Conservation (phyloP, 2,113 vertebrate genomes). For the Grallaria varia region DNA sequence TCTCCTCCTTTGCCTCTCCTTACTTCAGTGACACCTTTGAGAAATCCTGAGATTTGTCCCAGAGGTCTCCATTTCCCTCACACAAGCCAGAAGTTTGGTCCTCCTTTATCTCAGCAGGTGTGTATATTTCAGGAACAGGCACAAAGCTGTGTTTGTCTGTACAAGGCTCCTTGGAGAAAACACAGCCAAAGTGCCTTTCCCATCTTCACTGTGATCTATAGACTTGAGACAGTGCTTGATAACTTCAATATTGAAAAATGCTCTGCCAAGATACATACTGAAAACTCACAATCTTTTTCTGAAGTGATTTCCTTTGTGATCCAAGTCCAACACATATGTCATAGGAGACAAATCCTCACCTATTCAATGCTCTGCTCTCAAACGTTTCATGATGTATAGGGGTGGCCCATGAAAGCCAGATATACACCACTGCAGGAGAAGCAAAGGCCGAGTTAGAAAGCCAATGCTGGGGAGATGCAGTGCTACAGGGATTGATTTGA, state of each 20-base stretch:
- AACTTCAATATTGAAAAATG: background rate
- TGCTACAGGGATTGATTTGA: background rate
- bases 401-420: background rate
- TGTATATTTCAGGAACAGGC: background rate
- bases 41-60: background rate
- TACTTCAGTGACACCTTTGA: background rate
- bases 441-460: background rate
- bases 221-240: background rate
- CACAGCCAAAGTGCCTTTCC: background rate
- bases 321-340: background rate
- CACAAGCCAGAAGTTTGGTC: background rate
- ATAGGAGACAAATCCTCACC: background rate
- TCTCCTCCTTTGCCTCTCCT: background rate
- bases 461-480: background rate
- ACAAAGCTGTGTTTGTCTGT: background rate
- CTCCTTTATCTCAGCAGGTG: background rate
- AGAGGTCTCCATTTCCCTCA: background rate
- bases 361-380: background rate
- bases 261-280: background rate
- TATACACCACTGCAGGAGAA: fast-evolving
- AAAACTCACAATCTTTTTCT: background rate
- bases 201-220: background rate
- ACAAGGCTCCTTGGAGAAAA: background rate
- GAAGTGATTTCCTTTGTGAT: background rate
- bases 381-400: background rate